These are phyloP conservation scores for Rhineura floridana DNA, from an alignment of 2,113 vertebrate species.

Conservation along the genomic window DNA sequence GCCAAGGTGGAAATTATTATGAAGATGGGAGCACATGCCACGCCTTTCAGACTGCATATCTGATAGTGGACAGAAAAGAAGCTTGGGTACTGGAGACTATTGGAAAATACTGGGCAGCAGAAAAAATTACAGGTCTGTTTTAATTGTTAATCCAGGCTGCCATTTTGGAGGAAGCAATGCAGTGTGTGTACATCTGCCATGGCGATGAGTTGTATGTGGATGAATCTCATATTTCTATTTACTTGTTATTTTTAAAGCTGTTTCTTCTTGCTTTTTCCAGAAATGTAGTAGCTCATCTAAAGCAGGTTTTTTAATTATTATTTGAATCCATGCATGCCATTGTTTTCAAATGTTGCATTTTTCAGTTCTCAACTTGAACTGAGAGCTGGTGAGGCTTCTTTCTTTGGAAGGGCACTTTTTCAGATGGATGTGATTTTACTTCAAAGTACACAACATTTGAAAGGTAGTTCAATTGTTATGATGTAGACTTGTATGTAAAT, in stretches of 20 bases:
- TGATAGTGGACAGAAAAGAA: conserved; percentile 80
- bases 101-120: conserved; percentile 83
- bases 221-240: not conserved
- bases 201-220: not conserved
- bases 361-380: no score
- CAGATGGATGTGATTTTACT: no score
- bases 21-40: conserved; percentile 76
- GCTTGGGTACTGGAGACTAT: conserved; percentile 82
- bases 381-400: no score
- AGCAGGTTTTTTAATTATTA: no score
- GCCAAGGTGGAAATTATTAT: conserved; percentile 83
- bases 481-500: no score
- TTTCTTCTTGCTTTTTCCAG: not conserved
- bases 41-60: conserved; percentile 78
- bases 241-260: not conserved
- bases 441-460: no score
- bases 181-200: not conserved
- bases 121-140: conserved; percentile 79
- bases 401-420: no score
- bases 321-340: no score
- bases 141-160: conserved; percentile 4
- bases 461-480: no score
- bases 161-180: not conserved
- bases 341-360: no score
- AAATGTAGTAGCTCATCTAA: no score